Base-by-base conservation (phyloP, 1,140 invertebrate species). In the Brachionus rotundiformis region DNA sequence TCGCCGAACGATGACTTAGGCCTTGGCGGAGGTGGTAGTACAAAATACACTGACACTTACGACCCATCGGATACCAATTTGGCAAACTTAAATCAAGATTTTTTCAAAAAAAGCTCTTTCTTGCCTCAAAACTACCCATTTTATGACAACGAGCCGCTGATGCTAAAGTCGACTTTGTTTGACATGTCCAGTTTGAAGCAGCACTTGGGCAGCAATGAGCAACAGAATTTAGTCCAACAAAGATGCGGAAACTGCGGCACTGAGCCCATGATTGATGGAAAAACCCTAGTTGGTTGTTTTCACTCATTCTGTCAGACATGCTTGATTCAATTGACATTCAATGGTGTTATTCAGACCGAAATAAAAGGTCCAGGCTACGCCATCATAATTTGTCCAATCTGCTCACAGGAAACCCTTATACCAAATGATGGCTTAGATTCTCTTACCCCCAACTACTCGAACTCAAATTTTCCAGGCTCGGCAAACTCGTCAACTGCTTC, bases 241-340 rank as follows among this genome's bases (percentile, higher is more conserved):
- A 41, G 39, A 73, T 73, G 68, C 29, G 36, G 68, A 8, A 47
- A 25, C 6, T 73, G 68, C 41, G 36, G 68, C 6, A 11, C n/a
- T 3, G 68, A 73, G 68, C 68, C 68, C 6, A 73, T 73, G 68
- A 25, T 73, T n/a, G 39, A 73, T 25, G 68, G 68, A 10, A 73
- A 73, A 39, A 73, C 68, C 13, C 39, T 73, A 3, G 39, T 73
- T 23, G 68, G 68, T 3, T 73, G 68, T 29, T 73, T 16, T 25
- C 68, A 73, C 23, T 73, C 68, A n/a, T 73, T 73, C 6, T 73
- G 68, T n/a, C 68, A 73, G 19, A 36, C 19, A 16, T 73, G 68
- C 29, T 23, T 73, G 6, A 29, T 73, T 0, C 68, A 73, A 19
- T 73, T 39, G 19, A 27, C 68, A 3, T 25, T 16, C 16, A 68